A percentile compares a stretch with the other conserved stretches of the same genome.
Conservation (phyloP, 2,797 vertebrate genomes). For the Gambusia yucatana region DNA sequence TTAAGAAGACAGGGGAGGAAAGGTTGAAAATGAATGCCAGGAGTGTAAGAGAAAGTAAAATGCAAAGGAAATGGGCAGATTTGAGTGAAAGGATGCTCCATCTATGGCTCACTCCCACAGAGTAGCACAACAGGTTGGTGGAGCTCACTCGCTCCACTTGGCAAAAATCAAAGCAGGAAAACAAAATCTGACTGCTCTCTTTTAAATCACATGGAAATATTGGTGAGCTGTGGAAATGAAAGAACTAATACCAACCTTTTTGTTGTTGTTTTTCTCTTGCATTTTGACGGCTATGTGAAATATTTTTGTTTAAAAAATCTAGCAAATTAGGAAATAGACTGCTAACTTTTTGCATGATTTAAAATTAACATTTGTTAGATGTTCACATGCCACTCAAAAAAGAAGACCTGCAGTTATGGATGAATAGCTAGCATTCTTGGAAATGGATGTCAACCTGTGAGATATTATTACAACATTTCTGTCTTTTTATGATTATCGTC, state of each 20-base stretch:
- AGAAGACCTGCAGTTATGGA: not conserved
- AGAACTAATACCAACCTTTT: conserved; percentile 5
- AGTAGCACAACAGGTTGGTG: conserved; percentile 70
- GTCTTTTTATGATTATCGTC: not conserved
- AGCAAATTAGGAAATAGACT: not conserved
- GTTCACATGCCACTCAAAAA: not conserved
- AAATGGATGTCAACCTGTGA: not conserved
- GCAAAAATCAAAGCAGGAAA: conserved; percentile 36
- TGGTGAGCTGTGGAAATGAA: conserved; percentile 24
- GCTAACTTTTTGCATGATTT: not conserved
- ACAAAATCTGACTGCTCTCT: conserved; percentile 42
- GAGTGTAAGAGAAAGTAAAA: conserved; percentile 42
- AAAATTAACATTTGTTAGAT: not conserved
- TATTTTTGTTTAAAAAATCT: not conserved
- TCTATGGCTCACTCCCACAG: conserved; percentile 59
- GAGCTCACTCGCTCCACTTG: conserved; percentile 54
- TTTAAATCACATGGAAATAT: conserved; percentile 32
- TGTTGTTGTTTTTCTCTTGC: not conserved
- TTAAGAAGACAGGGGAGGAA: conserved; percentile 31
- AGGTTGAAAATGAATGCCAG: conserved; percentile 43
- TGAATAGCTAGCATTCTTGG: not conserved
- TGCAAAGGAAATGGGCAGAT: conserved; percentile 32
- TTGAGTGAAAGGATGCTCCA: conserved; percentile 50
- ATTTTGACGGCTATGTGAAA: not conserved
- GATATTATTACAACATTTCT: not conserved